A percentile compares a stretch with the other conserved stretches of the same genome.
Conservation (phyloP, 1,140 invertebrate genomes). For the Yoshiicerus persimilis region DNA sequence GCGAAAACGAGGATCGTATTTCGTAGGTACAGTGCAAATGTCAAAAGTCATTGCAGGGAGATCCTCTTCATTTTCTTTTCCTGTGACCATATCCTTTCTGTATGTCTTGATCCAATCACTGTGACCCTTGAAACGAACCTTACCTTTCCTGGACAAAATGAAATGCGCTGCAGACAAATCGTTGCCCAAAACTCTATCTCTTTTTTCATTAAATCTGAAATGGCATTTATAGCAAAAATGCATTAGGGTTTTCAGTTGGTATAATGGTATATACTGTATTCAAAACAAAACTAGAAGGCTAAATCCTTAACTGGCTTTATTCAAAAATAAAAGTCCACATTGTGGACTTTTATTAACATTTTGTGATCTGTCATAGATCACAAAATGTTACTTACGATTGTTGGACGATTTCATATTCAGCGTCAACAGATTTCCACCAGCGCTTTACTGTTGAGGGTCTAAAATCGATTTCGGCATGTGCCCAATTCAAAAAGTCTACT, state of each 20-base stretch:
- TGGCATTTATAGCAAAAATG: too few species aligned
- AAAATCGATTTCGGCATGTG: constrained; percentile 58
- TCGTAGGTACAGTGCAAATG: constrained; percentile 31
- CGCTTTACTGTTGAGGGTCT: constrained; percentile 53
- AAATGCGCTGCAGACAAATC: constrained; percentile 76
- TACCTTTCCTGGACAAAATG: constrained; percentile 65
- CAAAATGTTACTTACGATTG: constrained; percentile 51
- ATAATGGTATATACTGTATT: too few species aligned
- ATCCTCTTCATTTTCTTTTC: constrained; percentile 51
- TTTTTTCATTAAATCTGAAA: constrained; percentile 55
- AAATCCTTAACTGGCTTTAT: neutral
- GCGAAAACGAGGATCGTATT: constrained; percentile 59
- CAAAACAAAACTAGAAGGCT: too few species aligned
- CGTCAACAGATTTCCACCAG: constrained; percentile 56
- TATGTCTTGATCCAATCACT: constrained; percentile 57
- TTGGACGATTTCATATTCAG: constrained; percentile 51
- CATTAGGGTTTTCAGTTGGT: too few species aligned
- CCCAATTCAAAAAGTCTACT: constrained; percentile 54
- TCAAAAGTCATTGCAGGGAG: constrained; percentile 58
- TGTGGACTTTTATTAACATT: too few species aligned
- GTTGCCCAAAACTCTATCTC: constrained; percentile 60
- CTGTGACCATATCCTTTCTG: constrained; percentile 43
- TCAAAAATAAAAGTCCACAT: neutral
- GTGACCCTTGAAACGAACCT: constrained; percentile 65
- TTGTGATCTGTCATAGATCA: constrained; percentile 53